Evolutionary conservation across 1,140 invertebrate genomes (phyloP), one percentile per base, ranked within the genome.

Genomic region (Stenopsyche tienmushanensis): DNA sequence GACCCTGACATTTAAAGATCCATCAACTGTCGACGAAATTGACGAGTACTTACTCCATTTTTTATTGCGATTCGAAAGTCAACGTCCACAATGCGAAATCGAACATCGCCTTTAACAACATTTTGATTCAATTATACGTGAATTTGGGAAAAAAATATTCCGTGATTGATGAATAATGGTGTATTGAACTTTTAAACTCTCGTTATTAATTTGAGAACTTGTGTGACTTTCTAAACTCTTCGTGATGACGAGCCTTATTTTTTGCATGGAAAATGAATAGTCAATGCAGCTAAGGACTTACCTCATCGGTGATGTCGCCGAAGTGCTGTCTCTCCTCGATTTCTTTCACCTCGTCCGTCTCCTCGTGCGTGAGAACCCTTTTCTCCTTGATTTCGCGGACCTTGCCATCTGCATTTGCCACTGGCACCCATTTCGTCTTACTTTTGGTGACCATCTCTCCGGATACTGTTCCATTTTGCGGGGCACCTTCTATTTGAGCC

Each of bases 281-380:
- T 10, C n/a, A 8, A 52, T 23, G 21, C 15, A 52, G 25, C 15
- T 55, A 29, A 58, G 18, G 18, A 79, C 85, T 85, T 73, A 93
- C 92, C 82, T 93, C 87, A 74, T 93, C 91, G 15, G 88, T 88
- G 69, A 92, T 90, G 72, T 93, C 89, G 13, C 91, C 91, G 45
- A 88, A 77, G 73, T 93, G 90, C 72, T 87, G 86, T 20, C 90
- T 84, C 80, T 93, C 89, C 77, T 94, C 91, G 0, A 89, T 91
- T 76, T 93, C 91, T 26, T 87, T 79, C 13, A 86, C 83, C 71
- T 92, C 88, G 72, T 94, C 90, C 44, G 86, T 90, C 71, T 94
- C 87, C 76, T 94, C 90, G 24, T 91, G 84, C 15, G 89, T 92
- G 65, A 91, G 86, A 9, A 92, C 85, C 13, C 87, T 84, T 47